Base-by-base conservation (phyloP, 2,797 vertebrate genomes). In the Carapus acus region DNA sequence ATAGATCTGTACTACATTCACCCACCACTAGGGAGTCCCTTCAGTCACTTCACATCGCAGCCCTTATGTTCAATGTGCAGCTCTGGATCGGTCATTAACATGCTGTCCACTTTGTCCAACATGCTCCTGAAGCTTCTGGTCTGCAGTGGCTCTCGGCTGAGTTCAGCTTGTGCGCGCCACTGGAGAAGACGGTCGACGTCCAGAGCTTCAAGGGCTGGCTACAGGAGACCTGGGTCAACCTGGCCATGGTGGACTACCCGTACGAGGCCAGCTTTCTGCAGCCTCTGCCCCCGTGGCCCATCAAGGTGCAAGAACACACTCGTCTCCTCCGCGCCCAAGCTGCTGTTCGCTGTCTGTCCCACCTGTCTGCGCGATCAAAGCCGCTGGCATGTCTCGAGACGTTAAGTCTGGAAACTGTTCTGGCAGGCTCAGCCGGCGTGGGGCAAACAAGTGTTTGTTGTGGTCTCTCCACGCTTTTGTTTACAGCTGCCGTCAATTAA, bases 221-320 rank as follows among this genome's bases (percentile, higher is more conserved):
- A 8, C 88, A 88, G 66, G 93, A 94, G 76, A 97, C 92, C 0
- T 99, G 96, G 95, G 81, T 94, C 43, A 93, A 94, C 27, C 80
- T 98, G 84, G 95, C 96, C 3, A 96, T 97, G 95, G 92, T 94
- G 62, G 85, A 98, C 75, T 98, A 99, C 57, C 96, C 96, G 1
- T 98, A 99, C 3, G 78, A 90, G 58, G 91, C 92, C 2, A 87
- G 88, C 71, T 97, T 98, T 65, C 87, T 99, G 43, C 91, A 96
- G 77, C 93, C 93, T 27, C 89, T 99, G 55, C 96, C 96, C 68
- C 87, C 77, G 24, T 99, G 94, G 94, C 96, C 96, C 20, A 69
- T 99, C 73, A 79, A 92, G 94, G 96, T 98, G 90, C 77, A 42
- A n/a, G 8, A 21, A 21, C 5, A 6, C 20, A 4, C 43, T 3